A percentile compares a stretch with the other conserved stretches of the same genome.
Evolutionary conservation across 2,113 vertebrate genomes (phyloP).

Genomic region (Paracanthobrama guichenoti): DNA sequence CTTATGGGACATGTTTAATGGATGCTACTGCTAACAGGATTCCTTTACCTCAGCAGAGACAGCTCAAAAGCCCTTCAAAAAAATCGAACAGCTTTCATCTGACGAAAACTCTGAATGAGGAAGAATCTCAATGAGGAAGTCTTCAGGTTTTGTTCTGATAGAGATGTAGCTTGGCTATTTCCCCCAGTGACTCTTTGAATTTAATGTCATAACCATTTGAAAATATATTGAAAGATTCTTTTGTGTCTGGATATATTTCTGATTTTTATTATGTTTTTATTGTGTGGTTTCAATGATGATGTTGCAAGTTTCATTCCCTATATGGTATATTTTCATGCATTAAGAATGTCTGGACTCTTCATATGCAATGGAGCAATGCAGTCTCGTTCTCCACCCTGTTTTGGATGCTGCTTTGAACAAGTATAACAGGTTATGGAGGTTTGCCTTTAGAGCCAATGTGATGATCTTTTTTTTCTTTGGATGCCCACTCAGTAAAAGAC

Average conservation of each 20-base stretch:
- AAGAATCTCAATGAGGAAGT: background rate
- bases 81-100: background rate
- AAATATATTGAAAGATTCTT: background rate
- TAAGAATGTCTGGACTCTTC: background rate
- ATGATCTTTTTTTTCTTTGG: background rate
- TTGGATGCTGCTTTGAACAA: background rate
- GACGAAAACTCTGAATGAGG: background rate
- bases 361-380: background rate
- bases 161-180: background rate
- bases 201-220: background rate
- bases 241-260: background rate
- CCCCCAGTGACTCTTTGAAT: background rate
- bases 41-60: background rate
- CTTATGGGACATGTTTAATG: slow-evolving; percentile 19
- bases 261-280: too few relatives aligned
- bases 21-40: background rate
- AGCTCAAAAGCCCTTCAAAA: background rate
- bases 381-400: background rate
- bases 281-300: background rate
- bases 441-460: background rate
- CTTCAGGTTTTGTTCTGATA: background rate
- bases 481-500: background rate
- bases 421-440: slow-evolving; percentile 43
- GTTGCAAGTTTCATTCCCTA: background rate
- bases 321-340: background rate